Evolutionary conservation across 2,888 invertebrate species (phyloP), one percentile per base, ranked within the genome.

Genomic region (Heliconius ethilla): DNA sequence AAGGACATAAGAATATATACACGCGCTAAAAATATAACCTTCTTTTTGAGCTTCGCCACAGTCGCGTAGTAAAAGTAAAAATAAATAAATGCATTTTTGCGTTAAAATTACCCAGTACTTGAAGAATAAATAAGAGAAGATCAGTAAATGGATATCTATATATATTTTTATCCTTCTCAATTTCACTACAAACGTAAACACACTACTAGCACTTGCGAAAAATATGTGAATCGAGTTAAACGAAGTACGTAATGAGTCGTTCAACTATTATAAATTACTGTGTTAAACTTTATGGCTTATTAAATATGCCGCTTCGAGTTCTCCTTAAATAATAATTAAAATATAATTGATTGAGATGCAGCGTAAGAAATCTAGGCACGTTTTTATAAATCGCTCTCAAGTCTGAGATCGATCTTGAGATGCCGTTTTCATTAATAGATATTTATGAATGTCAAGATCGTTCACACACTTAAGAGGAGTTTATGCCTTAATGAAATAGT

Each of bases 121-220:
- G 11, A 37, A 67, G 13, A n/a, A 67, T 37, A 37, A 6, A 66
- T 22, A 18, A 51, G 51, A 51, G 51, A 2, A 29, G 1, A 6
- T 33, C 7, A 29, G 3, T 37, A 2, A 22, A 11, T 37, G n/a
- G n/a, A 33, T 70, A 29, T n/a, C n/a, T n/a, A n/a, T 51, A 15
- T 40, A n/a, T 22, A 33, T n/a, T 33, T 25, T 13, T 72, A 33
- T 37, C 4, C 33, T 72, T 18, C 29, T 3, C 13, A 51, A 27
- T 72, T 63, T 63, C 18, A 22, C 29, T 27, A 45, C 6, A 74
- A 29, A 66, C 29, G 40, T 77, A 40, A 63, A 62, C 74, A 65
- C 27, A 74, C 40, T 74, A 74, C 63, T 65, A 22, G 65, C 74
- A 74, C 65, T 27, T 74, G 77, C 62, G 67, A 77, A 77, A 77